These are phyloP conservation scores for Seriola quinqueradiata DNA, from an alignment of 2,113 vertebrate genomes.

Conservation along the genomic window DNA sequence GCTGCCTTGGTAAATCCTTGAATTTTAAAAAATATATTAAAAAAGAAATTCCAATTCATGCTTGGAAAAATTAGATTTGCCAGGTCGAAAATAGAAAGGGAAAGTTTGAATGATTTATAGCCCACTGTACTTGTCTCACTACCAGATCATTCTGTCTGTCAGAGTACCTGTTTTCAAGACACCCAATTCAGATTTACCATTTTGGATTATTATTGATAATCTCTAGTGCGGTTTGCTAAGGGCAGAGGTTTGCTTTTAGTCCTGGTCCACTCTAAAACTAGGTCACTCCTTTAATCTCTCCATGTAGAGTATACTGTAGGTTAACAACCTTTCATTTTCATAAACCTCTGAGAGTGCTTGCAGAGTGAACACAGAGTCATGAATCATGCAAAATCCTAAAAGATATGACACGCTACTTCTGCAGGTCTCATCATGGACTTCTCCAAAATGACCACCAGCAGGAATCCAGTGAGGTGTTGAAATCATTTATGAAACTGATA, in stretches of 20 bases:
- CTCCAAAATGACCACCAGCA: conserved; percentile 1
- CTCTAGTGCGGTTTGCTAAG: conserved; percentile 73
- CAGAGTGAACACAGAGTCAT: conserved; percentile 31
- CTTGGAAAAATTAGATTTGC: neutral
- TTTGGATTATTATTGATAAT: conserved; percentile 84
- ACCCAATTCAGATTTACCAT: conserved; percentile 68
- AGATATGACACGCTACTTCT: conserved; percentile 21
- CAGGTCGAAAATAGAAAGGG: conserved; percentile 41
- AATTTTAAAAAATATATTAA: neutral
- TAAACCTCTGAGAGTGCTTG: conserved; percentile 54
- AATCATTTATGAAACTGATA: neutral
- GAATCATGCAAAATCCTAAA: conserved; percentile 40
- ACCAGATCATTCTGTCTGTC: conserved; percentile 43
- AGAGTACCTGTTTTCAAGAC: conserved; percentile 72
- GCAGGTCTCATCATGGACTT: conserved; percentile 1
- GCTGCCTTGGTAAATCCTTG: neutral
- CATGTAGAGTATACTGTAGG: conserved; percentile 65
- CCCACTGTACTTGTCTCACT: conserved; percentile 25
- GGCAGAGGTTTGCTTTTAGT: conserved; percentile 77
- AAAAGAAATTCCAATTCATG: neutral
- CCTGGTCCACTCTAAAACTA: conserved; percentile 73
- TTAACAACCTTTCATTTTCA: conserved; percentile 69
- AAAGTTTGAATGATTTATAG: conserved; percentile 36
- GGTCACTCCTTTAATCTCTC: conserved; percentile 80
- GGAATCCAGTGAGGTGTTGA: neutral